Evolutionary conservation across 1,140 invertebrate species (phyloP).

Genomic region (Brevipalpus yothersi): DNA sequence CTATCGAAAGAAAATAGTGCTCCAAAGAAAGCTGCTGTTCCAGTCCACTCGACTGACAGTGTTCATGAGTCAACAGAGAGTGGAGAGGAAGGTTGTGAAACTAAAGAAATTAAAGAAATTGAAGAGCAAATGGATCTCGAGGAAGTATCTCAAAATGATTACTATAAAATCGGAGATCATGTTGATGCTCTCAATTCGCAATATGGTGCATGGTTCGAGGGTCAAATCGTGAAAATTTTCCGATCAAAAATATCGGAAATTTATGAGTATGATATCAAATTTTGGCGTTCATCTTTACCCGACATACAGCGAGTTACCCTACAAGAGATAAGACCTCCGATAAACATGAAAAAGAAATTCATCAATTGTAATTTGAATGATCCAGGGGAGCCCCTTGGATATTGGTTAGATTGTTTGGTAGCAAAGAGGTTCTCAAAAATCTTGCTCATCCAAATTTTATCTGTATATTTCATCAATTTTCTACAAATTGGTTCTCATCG

Average conservation of each 20-base stretch:
- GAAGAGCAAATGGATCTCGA: conserved; percentile 9
- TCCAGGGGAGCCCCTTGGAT: conserved; percentile 29
- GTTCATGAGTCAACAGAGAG: not conserved
- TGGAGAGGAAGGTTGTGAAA: conserved; percentile 5
- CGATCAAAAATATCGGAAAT: not conserved
- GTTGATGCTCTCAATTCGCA: conserved; percentile 35
- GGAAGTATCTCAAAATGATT: conserved; percentile 11
- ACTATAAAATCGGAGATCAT: conserved; percentile 32
- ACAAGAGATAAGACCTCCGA: conserved; percentile 35
- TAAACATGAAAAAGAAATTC: conserved; percentile 27
- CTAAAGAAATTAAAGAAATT: conserved; percentile 8
- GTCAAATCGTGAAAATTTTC: conserved; percentile 20
- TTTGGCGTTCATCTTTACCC: conserved; percentile 1
- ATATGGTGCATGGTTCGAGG: conserved; percentile 26
- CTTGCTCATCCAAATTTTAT: not conserved
- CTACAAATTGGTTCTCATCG: conserved; percentile 64
- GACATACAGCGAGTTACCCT: not conserved
- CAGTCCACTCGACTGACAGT: conserved; percentile 14
- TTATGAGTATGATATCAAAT: not conserved
- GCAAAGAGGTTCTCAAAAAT: conserved; percentile 10
- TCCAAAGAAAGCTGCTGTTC: not conserved
- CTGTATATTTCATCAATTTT: conserved; percentile 21
- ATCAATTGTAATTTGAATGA: conserved; percentile 44
- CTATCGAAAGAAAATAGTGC: not conserved
- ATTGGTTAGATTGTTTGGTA: conserved; percentile 43